These are phyloP conservation scores for Vidua chalybeata DNA, from an alignment of 2,113 vertebrate species.

Conservation along the genomic window DNA sequence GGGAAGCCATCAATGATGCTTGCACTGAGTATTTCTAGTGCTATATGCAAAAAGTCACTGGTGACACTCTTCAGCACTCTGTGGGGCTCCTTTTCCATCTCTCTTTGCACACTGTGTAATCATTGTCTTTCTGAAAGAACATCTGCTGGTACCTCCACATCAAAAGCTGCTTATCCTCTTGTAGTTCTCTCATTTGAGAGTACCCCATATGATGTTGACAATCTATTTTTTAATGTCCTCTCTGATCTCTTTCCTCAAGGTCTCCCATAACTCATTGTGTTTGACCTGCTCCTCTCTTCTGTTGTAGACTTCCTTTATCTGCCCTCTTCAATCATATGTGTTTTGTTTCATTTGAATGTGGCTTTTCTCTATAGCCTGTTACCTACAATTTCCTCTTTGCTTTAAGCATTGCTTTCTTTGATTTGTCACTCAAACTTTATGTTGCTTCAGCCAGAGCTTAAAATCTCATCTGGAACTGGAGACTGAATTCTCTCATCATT, in stretches of 20 bases:
- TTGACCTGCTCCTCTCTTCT: neutral
- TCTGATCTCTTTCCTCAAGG: conserved; percentile 61
- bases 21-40: neutral
- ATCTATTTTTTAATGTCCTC: conserved; percentile 40
- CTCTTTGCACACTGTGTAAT: conserved; percentile 43
- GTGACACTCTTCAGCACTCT: neutral
- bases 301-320: conserved; percentile 24
- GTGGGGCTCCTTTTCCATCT: conserved; percentile 45
- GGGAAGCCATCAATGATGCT: neutral
- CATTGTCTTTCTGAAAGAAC: conserved; percentile 56
- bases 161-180: conserved; percentile 63
- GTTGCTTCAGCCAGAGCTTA: neutral
- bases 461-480: neutral
- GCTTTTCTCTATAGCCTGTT: neutral
- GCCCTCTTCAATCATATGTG: neutral
- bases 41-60: neutral
- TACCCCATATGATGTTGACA: conserved; percentile 48
- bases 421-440: conserved; percentile 37
- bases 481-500: neutral
- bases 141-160: conserved; percentile 46
- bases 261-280: neutral
- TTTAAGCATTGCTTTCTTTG: conserved; percentile 27
- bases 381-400: neutral
- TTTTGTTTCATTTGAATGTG: conserved; percentile 27
- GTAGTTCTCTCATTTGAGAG: conserved; percentile 60